These are phyloP conservation scores for Amblyraja radiata DNA, from an alignment of 2,797 vertebrate species.

Conservation along the genomic window DNA sequence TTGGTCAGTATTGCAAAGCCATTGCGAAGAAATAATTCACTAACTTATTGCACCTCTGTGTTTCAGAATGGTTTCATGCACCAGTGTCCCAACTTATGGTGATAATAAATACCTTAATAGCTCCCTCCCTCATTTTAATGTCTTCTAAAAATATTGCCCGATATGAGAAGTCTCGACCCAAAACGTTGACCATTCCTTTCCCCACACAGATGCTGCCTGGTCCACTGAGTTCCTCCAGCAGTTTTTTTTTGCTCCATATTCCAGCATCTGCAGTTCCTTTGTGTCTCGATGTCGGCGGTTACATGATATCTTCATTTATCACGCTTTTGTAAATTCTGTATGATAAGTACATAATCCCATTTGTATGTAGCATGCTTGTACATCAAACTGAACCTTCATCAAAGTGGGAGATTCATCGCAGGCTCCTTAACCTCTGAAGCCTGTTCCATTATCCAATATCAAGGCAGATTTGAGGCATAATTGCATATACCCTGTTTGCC, in stretches of 20 bases:
- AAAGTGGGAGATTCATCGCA: background rate
- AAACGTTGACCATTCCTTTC: no score
- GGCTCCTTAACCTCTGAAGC: no score
- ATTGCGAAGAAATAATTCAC: background rate
- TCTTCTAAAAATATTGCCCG: background rate
- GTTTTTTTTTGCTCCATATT: no score
- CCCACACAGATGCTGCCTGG: no score
- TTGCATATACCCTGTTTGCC: no score
- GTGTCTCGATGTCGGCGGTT: background rate
- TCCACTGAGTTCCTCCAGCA: no score
- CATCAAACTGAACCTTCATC: background rate
- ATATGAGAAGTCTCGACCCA: no score
- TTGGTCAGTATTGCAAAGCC: background rate
- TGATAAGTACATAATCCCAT: background rate
- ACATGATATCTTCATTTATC: background rate
- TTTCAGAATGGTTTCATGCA: background rate
- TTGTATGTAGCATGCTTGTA: background rate
- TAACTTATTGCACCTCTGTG: background rate
- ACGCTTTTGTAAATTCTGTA: background rate
- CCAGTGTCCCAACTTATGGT: background rate
- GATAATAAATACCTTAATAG: background rate
- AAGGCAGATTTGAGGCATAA: no score
- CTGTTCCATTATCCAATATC: no score
- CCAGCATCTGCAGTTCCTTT: no score
- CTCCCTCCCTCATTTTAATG: background rate